These are phyloP conservation scores for Coleophora deauratella DNA, from an alignment of 2,888 invertebrate genomes.

Conservation along the genomic window DNA sequence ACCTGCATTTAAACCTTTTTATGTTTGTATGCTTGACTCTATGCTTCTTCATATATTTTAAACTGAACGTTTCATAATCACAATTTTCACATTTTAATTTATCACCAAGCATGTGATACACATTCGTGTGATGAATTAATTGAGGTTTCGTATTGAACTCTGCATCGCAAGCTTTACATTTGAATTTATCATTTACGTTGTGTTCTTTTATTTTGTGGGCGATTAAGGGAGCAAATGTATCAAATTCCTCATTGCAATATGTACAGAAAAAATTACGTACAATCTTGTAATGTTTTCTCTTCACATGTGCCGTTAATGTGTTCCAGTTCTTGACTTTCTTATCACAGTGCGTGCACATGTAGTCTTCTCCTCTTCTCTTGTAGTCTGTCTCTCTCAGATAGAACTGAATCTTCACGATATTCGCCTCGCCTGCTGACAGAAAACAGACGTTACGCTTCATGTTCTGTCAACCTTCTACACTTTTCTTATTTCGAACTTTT, in stretches of 20 bases:
- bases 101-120: conserved; percentile 54
- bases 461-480: not conserved
- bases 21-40: conserved; percentile 15
- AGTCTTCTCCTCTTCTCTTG: conserved; percentile 27
- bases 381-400: conserved; percentile 35
- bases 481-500: not conserved
- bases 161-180: conserved; percentile 52
- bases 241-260: conserved; percentile 35
- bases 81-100: conserved; percentile 13
- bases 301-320: conserved; percentile 39
- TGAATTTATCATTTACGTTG: conserved; percentile 42
- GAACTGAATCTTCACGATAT: conserved; percentile 25
- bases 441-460: conserved; percentile 13
- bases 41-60: not conserved
- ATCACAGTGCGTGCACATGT: conserved; percentile 36
- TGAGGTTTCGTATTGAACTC: conserved; percentile 43
- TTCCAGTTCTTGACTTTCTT: conserved; percentile 33
- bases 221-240: conserved; percentile 36
- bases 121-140: conserved; percentile 41
- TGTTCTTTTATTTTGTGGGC: conserved; percentile 46
- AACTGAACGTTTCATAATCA: too few relatives aligned
- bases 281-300: conserved; percentile 44
- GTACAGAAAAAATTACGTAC: conserved; percentile 29
- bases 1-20: conserved; percentile 22
- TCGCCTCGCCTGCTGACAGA: conserved; percentile 35